Evolutionary conservation across 2,113 vertebrate species (phyloP), one percentile per base, ranked within the genome.

Genomic region (Brienomyrus brachyistius): DNA sequence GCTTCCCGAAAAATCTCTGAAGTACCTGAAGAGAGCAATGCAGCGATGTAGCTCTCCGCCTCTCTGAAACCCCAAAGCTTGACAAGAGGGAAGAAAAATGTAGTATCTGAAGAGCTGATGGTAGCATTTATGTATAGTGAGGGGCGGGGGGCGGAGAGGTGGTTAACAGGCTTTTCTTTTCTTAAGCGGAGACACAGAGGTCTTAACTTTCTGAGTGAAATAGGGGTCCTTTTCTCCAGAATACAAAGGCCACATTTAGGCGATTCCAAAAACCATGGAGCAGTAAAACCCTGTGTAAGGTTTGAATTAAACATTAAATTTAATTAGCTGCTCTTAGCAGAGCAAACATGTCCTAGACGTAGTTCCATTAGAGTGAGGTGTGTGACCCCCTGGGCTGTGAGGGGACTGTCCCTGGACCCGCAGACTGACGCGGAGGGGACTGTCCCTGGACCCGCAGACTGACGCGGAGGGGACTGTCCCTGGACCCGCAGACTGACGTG

Each of bases 301-400:
- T 91, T 88, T 91, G 89, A 91, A 91, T 91, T 92, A 90, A 70
- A 91, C 59, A 89, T 89, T 88, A 27, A 92, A 92, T 91, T 88
- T 54, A 90, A 93, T 91, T 91, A 89, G 84, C 66, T 86, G 66
- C 50, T 52, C 85, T 82, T 43, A 91, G 86, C 77, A 86, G 66
- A 88, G 88, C 89, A 92, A 90, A 91, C 86, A 88, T 80, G 70
- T 88, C 85, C 48, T 80, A 86, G 27, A 86, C 82, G 50, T 48
- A 54, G 48, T 62, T 89, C 66, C 47, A 66, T 91, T 77, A 50
- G 47, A 90, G 59, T 89, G 89, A 54, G 51, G 59, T 85, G 88
- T 84, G 88, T 70, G n/a, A 70, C 62, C 3, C 62, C 62, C 62
- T 66, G n/a, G 62, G n/a, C 47, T 17, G 66, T 10, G 11, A 27